Conservation (phyloP, 2,113 vertebrate species). For the Macrotis lagotis region DNA sequence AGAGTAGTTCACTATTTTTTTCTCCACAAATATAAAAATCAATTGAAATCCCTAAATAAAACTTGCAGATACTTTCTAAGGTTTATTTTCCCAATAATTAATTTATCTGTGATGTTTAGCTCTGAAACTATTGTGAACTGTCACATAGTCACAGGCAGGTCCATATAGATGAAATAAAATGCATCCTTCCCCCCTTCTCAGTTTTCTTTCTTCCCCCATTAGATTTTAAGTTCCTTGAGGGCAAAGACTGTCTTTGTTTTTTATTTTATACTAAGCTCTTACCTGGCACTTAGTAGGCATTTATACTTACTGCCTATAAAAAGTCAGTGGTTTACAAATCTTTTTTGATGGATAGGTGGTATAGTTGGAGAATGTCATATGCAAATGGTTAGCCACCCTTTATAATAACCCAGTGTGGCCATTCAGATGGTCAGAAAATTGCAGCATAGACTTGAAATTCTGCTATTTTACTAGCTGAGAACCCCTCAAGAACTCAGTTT, state of each 20-base stretch:
- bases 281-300: background rate
- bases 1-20: background rate
- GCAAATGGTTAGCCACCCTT: background rate
- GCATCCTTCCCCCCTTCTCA: background rate
- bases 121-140: background rate
- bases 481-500: background rate
- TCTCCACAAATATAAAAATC: background rate
- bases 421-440: background rate
- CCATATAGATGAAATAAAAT: background rate
- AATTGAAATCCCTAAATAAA: background rate
- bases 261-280: background rate
- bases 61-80: background rate
- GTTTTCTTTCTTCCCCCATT: background rate
- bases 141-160: background rate
- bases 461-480: background rate
- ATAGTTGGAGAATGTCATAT: background rate
- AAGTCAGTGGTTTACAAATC: background rate
- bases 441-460: background rate
- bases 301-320: background rate
- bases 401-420: background rate
- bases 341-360: background rate
- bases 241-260: background rate
- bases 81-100: background rate
- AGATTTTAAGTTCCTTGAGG: background rate
- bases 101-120: background rate